Evolutionary conservation across 1,140 invertebrate species (phyloP).

Genomic region (Gonioctena quinquepunctata): DNA sequence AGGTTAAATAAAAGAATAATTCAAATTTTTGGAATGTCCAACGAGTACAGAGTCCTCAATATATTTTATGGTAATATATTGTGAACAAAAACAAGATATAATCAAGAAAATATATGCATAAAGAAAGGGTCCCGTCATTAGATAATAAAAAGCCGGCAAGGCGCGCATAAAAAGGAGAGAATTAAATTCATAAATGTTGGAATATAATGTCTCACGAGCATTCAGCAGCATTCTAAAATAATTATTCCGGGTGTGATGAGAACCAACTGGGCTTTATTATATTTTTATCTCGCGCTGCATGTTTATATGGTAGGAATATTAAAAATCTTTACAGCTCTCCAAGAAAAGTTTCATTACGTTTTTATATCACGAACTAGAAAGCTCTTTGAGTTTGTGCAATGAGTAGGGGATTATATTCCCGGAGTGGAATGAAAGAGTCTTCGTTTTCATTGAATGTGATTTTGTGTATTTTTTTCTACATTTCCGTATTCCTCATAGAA

Average conservation of each 20-base stretch:
- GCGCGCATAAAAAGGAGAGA: conserved; percentile 11
- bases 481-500: too few relatives aligned
- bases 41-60: not conserved
- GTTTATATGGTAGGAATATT: conserved; percentile 2
- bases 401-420: too few relatives aligned
- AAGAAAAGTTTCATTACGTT: conserved; percentile 17
- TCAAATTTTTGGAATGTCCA: not conserved
- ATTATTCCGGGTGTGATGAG: conserved; percentile 19
- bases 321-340: conserved; percentile 15
- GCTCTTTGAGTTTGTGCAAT: too few relatives aligned
- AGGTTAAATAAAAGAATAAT: not conserved
- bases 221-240: conserved; percentile 19
- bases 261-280: conserved; percentile 16
- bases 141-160: conserved; percentile 15
- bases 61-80: not conserved
- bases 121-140: conserved; percentile 7
- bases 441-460: too few relatives aligned
- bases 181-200: conserved; percentile 19
- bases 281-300: conserved; percentile 10
- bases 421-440: too few relatives aligned
- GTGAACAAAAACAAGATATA: not conserved
- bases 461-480: too few relatives aligned
- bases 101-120: conserved; percentile 7
- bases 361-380: not conserved
- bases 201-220: conserved; percentile 23